Percentiles rank a stretch among this genome's conserved stretches.
These are phyloP conservation scores for Drosophila eugracilis DNA, from an alignment of 1,140 invertebrate genomes.

Conservation along the genomic window DNA sequence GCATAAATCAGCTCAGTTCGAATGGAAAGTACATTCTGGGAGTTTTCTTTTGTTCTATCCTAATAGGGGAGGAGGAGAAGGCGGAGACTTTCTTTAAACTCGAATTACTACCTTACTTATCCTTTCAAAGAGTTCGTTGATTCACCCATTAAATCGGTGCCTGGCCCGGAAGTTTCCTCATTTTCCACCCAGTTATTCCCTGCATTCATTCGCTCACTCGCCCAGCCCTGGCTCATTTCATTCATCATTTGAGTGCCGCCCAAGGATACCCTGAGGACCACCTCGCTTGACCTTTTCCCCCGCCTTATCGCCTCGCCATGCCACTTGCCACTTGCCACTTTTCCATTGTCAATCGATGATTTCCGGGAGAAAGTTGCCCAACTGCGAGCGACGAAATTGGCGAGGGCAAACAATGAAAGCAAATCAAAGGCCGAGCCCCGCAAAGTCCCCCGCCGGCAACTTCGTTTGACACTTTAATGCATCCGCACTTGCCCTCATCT, in stretches of 20 bases:
- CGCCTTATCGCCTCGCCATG: background rate
- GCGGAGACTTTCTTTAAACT: too few species aligned
- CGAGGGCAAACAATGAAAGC: constrained; percentile 31
- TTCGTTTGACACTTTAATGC: constrained; percentile 73
- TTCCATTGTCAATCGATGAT: constrained; percentile 30
- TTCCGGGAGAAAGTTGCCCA: constrained; percentile 13
- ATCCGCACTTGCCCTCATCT: constrained; percentile 11
- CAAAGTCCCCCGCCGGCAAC: constrained; percentile 43
- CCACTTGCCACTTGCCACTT: background rate
- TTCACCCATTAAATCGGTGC: background rate
- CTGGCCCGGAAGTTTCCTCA: background rate
- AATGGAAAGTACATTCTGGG: too few species aligned
- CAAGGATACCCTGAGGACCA: constrained; percentile 8
- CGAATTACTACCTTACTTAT: too few species aligned
- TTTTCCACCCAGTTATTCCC: constrained; percentile 5
- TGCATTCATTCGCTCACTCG: constrained; percentile 11
- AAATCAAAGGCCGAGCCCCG: constrained; percentile 63
- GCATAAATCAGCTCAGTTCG: too few species aligned
- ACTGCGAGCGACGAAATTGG: background rate
- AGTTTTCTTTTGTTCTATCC: background rate
- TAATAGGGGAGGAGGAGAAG: too few species aligned
- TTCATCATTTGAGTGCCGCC: constrained; percentile 18
- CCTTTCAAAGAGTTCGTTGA: background rate
- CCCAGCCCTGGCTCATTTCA: constrained; percentile 17
- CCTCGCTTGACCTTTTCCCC: background rate